Base-by-base conservation (phyloP, 2,797 vertebrate genomes). In the Scarus forsteni region DNA sequence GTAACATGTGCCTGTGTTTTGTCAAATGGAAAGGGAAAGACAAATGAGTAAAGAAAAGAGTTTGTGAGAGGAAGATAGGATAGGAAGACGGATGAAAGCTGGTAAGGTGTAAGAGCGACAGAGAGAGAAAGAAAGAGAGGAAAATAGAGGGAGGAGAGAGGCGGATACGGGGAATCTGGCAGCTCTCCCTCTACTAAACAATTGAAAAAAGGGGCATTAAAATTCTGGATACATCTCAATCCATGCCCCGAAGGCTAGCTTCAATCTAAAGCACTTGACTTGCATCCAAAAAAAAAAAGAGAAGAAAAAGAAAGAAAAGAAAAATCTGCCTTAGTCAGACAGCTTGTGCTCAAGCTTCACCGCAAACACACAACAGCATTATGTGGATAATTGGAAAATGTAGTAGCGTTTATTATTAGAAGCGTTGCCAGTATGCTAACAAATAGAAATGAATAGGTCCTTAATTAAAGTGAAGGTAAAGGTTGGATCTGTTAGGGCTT, bases 211-310 rank as follows among this genome's bases (percentile, higher is more conserved):
- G 59, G 72, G 87, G 62, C 73, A 89, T 89, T 88, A 75, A 75
- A 90, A 90, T 90, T 86, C 86, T 84, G 84, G 79, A 82, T 85
- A 85, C 77, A 84, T 87, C 79, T 89, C 76, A 86, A 85, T 82
- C 73, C 80, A 60, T 80, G 77, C 78, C 85, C 80, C 6, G 49
- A 86, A 86, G 84, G 70, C 83, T 79, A 39, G 49, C 82, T 80
- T 88, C 81, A 85, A 84, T 88, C 85, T 86, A 85, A 89, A 79
- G 80, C 76, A 84, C 80, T 85, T 87, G 82, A 87, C 79, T 83
- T 70, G 19, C 85, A 55, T 85, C 81, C 80, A 85, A 78, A 77
- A 73, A 78, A 77, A 73, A 57, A 69, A 44, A 10, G 16, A n/a
- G 10, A 36, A 43, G 63, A 46, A 13, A 46, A 64, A 51, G 59